Evolutionary conservation across 2,888 invertebrate species (phyloP).

Genomic region (Nomada lathburiana): DNA sequence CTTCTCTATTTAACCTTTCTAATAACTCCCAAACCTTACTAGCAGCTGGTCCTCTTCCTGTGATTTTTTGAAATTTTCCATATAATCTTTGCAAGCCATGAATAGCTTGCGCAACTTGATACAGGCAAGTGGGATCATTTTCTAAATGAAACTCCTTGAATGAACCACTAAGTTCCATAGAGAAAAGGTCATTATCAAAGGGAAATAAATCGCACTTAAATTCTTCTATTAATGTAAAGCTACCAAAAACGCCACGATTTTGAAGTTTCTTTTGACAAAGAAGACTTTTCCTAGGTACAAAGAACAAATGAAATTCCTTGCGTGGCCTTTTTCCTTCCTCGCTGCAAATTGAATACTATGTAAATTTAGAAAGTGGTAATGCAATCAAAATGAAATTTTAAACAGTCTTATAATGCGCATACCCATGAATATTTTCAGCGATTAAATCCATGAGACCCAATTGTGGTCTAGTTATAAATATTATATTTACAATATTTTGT

Average conservation of each 20-base stretch:
- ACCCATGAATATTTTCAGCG: constrained; percentile 90
- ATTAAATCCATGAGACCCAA: constrained; percentile 93
- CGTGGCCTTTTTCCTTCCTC: constrained; percentile 85
- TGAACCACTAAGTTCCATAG: constrained; percentile 94
- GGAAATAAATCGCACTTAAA: constrained; percentile 95
- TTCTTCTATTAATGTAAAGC: constrained; percentile 92
- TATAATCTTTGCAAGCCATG: constrained; percentile 94
- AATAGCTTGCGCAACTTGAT: constrained; percentile 94
- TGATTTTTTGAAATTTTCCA: constrained; percentile 94
- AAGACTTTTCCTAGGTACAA: constrained; percentile 94
- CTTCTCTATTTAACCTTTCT: constrained; percentile 89
- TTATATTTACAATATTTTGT: constrained; percentile 91
- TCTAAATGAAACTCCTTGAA: constrained; percentile 94
- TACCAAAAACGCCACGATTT: constrained; percentile 92
- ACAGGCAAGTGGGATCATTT: constrained; percentile 94
- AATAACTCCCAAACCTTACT: constrained; percentile 95
- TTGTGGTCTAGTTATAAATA: constrained; percentile 95
- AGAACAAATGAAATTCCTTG: constrained; percentile 94
- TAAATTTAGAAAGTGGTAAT: not conserved
- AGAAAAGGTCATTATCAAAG: constrained; percentile 95
- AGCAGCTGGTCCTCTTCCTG: constrained; percentile 95
- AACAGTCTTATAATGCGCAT: constrained; percentile 24
- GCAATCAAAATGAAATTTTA: not conserved
- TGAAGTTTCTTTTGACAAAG: constrained; percentile 94
- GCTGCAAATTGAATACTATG: constrained; percentile 71